Conservation (phyloP, 1,140 invertebrate species). For the Neoseiulus cucumeris region DNA sequence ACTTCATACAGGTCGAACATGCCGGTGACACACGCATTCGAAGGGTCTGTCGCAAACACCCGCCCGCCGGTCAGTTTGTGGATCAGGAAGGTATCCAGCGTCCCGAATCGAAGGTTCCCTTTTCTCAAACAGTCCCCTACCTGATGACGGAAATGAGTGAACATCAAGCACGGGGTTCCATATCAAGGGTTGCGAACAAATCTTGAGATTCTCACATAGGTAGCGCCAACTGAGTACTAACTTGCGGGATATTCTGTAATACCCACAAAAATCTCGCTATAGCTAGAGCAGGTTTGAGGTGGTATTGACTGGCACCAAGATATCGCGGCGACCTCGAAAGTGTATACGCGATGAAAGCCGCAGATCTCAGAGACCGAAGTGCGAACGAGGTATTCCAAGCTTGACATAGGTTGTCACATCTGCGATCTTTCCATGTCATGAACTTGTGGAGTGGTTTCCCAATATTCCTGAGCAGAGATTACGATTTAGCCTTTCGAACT, state of each 20-base stretch:
- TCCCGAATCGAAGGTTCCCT: too few relatives aligned
- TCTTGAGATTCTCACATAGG: not conserved
- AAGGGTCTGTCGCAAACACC: slow-evolving; percentile 60
- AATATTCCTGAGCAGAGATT: slow-evolving; percentile 38
- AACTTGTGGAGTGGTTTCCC: slow-evolving; percentile 72
- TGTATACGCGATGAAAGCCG: slow-evolving; percentile 45
- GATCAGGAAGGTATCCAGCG: slow-evolving; percentile 77
- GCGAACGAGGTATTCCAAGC: slow-evolving; percentile 62
- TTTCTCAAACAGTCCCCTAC: too few relatives aligned
- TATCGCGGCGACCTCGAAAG: slow-evolving; percentile 55
- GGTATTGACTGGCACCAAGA: slow-evolving; percentile 39
- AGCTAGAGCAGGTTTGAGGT: slow-evolving; percentile 62
- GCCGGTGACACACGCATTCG: slow-evolving; percentile 69
- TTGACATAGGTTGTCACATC: slow-evolving; percentile 54
- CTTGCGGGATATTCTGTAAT: slow-evolving; percentile 43
- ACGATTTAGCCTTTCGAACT: too few relatives aligned
- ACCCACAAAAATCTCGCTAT: slow-evolving; percentile 54
- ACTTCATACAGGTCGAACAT: slow-evolving; percentile 74
- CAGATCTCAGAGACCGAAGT: slow-evolving; percentile 45
- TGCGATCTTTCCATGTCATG: slow-evolving; percentile 85
- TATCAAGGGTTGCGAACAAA: slow-evolving; percentile 2
- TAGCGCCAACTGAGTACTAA: slow-evolving; percentile 27
- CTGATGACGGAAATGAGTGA: not conserved
- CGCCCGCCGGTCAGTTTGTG: slow-evolving; percentile 48
- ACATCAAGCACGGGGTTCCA: not conserved